Evolutionary conservation across 2,888 invertebrate genomes (phyloP).

Genomic region (Chaetogeoica ovagalla): DNA sequence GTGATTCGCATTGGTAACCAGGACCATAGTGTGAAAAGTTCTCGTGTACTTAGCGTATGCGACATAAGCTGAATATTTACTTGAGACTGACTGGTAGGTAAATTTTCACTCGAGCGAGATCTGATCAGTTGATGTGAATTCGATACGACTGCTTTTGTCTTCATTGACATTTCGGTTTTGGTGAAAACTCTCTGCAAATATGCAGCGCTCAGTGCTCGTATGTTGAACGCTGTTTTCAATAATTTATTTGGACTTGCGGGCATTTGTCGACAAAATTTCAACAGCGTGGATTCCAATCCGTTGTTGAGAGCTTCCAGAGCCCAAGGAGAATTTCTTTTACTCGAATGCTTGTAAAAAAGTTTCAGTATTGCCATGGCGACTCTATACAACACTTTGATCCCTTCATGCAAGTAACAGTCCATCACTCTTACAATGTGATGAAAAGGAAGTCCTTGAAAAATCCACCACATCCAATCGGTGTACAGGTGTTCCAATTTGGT

Average conservation of each 20-base stretch:
- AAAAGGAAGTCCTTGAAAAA: conserved; percentile 91
- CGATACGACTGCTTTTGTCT: conserved; percentile 78
- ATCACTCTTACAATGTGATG: conserved; percentile 88
- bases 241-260: conserved; percentile 83
- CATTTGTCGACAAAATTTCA: conserved; percentile 85
- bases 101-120: conserved; percentile 85
- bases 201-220: conserved; percentile 88
- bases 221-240: conserved; percentile 84
- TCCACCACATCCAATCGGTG: conserved; percentile 98
- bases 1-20: conserved; percentile 95
- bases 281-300: conserved; percentile 80
- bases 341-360: conserved; percentile 87
- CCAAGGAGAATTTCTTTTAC: conserved; percentile 76
- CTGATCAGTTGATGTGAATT: conserved; percentile 74
- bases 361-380: conserved; percentile 90
- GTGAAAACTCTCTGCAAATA: conserved; percentile 91
- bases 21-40: conserved; percentile 93
- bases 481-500: conserved; percentile 79
- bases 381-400: conserved; percentile 92
- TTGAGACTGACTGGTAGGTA: conserved; percentile 89
- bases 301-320: conserved; percentile 81
- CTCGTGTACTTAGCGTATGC: conserved; percentile 87
- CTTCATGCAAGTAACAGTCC: conserved; percentile 98
- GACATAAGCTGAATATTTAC: conserved; percentile 95
- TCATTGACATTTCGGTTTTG: conserved; percentile 92